phyloP scores from a whole-genome alignment of 2,888 invertebrate species.

The Synanthedon vespiformis region DNA sequence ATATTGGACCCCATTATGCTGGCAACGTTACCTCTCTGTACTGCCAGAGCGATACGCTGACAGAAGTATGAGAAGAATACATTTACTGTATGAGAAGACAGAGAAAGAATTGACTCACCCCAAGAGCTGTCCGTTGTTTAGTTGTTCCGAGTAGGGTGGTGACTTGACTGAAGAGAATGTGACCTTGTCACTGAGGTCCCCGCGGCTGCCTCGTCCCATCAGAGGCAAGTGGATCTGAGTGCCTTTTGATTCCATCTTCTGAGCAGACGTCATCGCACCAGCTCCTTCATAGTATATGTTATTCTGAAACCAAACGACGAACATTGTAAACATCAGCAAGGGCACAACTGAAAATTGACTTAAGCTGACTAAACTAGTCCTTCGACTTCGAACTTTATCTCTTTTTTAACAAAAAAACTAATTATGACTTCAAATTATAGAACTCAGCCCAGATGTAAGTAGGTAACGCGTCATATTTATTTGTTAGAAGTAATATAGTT shows the following conservation, averaged over 20 bases:
- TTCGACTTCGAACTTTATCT: no score
- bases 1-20: no score
- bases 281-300: constrained; percentile 42
- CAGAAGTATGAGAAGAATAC: no score
- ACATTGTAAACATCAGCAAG: not conserved
- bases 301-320: constrained; percentile 26
- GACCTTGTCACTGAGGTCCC: constrained; percentile 58
- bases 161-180: constrained; percentile 53
- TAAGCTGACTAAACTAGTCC: no score
- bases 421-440: no score
- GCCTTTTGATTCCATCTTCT: constrained; percentile 64
- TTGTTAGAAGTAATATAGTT: no score
- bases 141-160: constrained; percentile 64
- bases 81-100: no score
- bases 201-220: constrained; percentile 52
- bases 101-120: constrained; percentile 51
- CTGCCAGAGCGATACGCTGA: no score
- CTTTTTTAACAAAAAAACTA: no score
- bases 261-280: constrained; percentile 53
- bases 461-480: no score
- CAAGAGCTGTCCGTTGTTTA: constrained; percentile 74
- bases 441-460: no score
- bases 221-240: constrained; percentile 67
- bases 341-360: not conserved
- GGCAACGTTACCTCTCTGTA: no score